Evolutionary conservation across 2,113 vertebrate species (phyloP).

Genomic region (Chitala chitala): DNA sequence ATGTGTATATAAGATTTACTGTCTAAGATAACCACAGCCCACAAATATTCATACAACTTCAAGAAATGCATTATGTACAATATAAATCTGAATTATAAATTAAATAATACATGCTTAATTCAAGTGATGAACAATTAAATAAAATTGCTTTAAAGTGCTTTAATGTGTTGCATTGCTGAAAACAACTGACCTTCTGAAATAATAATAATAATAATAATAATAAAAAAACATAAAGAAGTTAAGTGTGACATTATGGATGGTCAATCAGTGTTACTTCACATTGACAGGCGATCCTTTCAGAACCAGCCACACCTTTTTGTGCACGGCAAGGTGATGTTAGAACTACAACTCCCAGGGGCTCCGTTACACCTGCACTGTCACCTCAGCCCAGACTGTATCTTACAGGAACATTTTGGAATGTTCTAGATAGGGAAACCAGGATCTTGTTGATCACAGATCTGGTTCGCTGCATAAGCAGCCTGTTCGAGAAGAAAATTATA

Average conservation of each 20-base stretch:
- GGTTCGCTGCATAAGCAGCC: too few species aligned
- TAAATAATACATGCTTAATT: conserved; percentile 42
- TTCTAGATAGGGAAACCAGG: neutral
- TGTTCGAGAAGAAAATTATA: too few species aligned
- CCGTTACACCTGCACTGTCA: neutral
- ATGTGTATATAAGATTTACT: conserved; percentile 26
- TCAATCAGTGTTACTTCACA: neutral
- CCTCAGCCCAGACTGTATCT: neutral
- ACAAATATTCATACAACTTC: conserved; percentile 43
- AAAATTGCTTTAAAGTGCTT: conserved; percentile 58
- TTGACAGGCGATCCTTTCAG: neutral
- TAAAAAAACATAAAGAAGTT: conserved; percentile 4
- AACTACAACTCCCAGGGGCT: neutral
- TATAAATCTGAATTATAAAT: conserved; percentile 38
- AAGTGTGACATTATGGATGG: neutral
- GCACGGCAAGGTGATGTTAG: neutral
- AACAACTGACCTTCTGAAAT: conserved; percentile 34
- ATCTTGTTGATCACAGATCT: neutral
- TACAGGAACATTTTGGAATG: neutral
- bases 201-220: conserved; percentile 9
- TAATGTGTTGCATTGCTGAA: conserved; percentile 40
- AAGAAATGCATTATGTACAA: conserved; percentile 42
- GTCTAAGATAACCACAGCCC: conserved; percentile 33
- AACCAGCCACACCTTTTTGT: neutral
- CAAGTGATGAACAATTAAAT: conserved; percentile 40